Evolutionary conservation across 2,888 invertebrate genomes (phyloP), one percentile per base, ranked within the genome.

Genomic region (Noctua fimbriata): DNA sequence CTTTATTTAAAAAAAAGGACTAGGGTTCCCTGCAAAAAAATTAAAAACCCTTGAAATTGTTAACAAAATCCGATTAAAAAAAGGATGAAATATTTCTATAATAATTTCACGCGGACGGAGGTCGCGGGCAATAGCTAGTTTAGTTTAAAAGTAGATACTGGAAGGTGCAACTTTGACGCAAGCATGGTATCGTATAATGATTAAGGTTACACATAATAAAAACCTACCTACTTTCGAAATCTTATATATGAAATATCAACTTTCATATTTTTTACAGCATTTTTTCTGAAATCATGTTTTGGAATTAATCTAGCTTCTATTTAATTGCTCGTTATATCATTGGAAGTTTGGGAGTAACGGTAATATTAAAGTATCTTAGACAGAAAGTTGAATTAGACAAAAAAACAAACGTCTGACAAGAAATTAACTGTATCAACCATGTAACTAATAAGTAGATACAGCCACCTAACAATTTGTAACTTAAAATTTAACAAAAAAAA

Each of bases 221-320:
- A 52, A 73, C 24, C 5, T 1, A 70, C 12, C 36, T 16, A 72
- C 72, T 83, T 83, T 82, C 78, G 3, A 72, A 47, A 77, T 63
- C 44, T 47, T 1, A 14, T 2, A 10, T 69, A 32, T 36, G 21
- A 67, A 75, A 58, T 58, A 67, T 49, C 47, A 58, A 82, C 82
- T 82, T 82, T 82, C 82, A 84, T 44, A 78, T 79, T 82, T 82
- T 82, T 83, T 84, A 58, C 69, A 58, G 12, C 12, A 16, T 65
- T 82, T 81, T 63, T 84, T 69, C 49, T 66, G 44, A 67, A 83
- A 65, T 9, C 52, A 5, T 60, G 28, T 21, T 24, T 36, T 49
- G 6, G 4, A 12, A 24, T 32, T 28, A 65, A 72, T 69, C 32
- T 36, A 44, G n/a, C 4, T 14, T 28, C 21, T 2, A 12, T 36